These are phyloP conservation scores for Tenthredo livida DNA, from an alignment of 2,888 invertebrate genomes.

Conservation along the genomic window DNA sequence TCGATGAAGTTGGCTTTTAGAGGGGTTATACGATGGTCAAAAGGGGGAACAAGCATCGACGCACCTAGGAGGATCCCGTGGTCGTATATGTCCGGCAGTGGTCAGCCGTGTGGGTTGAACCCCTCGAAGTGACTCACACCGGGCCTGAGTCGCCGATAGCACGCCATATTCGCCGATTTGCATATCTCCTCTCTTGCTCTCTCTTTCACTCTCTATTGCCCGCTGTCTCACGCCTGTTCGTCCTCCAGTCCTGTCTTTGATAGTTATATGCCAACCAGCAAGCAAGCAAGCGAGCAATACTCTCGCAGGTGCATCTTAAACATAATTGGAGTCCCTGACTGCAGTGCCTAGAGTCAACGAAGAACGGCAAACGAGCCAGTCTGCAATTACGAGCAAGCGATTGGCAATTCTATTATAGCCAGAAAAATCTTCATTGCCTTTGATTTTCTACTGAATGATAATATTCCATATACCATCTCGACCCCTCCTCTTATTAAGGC, in stretches of 20 bases:
- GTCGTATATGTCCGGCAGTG: conserved; percentile 43
- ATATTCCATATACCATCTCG: conserved; percentile 11
- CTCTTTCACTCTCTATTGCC: conserved; percentile 19
- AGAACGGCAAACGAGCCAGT: conserved; percentile 8
- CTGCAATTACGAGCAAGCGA: conserved; percentile 34
- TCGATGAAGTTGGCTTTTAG: background rate
- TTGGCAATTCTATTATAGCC: conserved; percentile 38
- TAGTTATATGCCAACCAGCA: conserved; percentile 19
- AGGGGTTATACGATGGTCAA: background rate
- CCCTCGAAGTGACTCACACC: conserved; percentile 61
- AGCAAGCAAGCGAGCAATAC: background rate
- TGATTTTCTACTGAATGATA: conserved; percentile 9
- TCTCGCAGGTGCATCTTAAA: conserved; percentile 43
- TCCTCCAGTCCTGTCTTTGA: conserved; percentile 33
- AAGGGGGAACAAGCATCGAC: background rate
- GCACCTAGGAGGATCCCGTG: conserved; percentile 30
- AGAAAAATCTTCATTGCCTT: conserved; percentile 19
- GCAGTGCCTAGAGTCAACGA: conserved; percentile 15
- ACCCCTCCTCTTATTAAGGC: background rate
- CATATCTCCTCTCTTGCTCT: conserved; percentile 57
- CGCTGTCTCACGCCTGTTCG: conserved; percentile 19
- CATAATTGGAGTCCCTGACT: conserved; percentile 28
- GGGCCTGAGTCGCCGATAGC: conserved; percentile 60
- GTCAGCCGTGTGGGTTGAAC: conserved; percentile 42
- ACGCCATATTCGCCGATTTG: conserved; percentile 64